Base-by-base conservation (phyloP, 2,113 vertebrate genomes). In the Eleginops maclovinus region DNA sequence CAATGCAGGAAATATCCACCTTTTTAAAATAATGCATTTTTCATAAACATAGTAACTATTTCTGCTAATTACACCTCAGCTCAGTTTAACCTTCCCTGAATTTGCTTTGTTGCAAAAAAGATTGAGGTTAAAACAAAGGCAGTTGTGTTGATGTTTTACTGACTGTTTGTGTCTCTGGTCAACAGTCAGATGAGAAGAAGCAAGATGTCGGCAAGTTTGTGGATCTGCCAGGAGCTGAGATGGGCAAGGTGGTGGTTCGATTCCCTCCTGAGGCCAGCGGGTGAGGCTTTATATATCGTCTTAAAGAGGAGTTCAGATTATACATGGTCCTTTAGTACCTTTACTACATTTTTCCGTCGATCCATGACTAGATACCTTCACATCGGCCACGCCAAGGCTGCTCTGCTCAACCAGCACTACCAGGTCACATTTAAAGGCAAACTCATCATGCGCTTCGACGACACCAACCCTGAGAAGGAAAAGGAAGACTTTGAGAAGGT, bases 401-500 rank as follows among this genome's bases (percentile, higher is more conserved):
- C 98, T 54, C 94, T 99, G 72, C 95, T 99, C 85, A 99, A 99
- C 94, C 98, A 99, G 91, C 97, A 99, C 91, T 99, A 99, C 89
- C 98, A 99, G 94, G 88, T 99, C 84, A 97, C 95, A 77, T 99
- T 99, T 82, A 99, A 97, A 93, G 98, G 98, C 87, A 97, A 98
- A 86, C 96, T 99, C 59, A 99, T 99, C 93, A 99, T 99, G 98
- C 97, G 98, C 80, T 99, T 99, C 76, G 98, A 99, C 82, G 98
- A 99, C 94, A 99, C 98, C 87, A 99, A 99, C 91, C 98, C 98
- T 0, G 98, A 99, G 92, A 99, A 99, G 92, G 98, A 99, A 81
- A 99, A 99, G 92, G 98, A 99, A 92, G 98, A 99, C 92, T 99
- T 99, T 95, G 98, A 99, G 94, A 99, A 99, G 97, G 98, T 99